These are phyloP conservation scores for Netelia melanura DNA, from an alignment of 2,888 invertebrate genomes.

Conservation along the genomic window DNA sequence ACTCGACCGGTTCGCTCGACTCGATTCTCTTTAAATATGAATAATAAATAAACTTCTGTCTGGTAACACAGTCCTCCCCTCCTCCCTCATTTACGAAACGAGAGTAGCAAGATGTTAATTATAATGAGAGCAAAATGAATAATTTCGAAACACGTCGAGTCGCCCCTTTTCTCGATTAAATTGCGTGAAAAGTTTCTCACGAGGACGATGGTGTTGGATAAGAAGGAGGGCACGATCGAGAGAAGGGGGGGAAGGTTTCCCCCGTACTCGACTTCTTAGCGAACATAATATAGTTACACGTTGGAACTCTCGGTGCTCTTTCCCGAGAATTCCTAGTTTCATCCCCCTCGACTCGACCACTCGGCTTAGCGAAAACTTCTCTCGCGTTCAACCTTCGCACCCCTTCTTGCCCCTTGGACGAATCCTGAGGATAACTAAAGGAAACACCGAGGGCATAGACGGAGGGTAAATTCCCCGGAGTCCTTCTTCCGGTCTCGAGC, in stretches of 20 bases:
- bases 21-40: not conserved
- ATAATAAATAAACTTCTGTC: constrained; percentile 47
- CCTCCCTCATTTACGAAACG: not conserved
- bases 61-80: not conserved
- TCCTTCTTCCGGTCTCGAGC: constrained; percentile 46
- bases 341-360: constrained; percentile 10
- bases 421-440: constrained; percentile 34
- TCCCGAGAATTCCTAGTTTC: constrained; percentile 41
- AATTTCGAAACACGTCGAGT: constrained; percentile 43
- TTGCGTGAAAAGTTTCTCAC: constrained; percentile 54
- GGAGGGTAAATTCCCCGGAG: constrained; percentile 43
- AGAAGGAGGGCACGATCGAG: too few relatives aligned
- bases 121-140: constrained; percentile 60
- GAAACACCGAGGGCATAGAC: constrained; percentile 27
- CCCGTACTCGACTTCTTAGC: constrained; percentile 32
- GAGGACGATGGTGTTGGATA: not conserved
- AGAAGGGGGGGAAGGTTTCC: constrained; percentile 18
- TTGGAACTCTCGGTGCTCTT: constrained; percentile 26
- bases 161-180: constrained; percentile 52
- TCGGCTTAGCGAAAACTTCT: constrained; percentile 59
- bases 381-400: constrained; percentile 44
- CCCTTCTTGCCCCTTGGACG: constrained; percentile 13
- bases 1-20: not conserved
- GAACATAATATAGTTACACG: constrained; percentile 43
- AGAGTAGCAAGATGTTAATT: constrained; percentile 51